Percentiles rank a stretch among this genome's conserved stretches.
Conservation (phyloP, 2,113 vertebrate genomes). For the Mesocricetus auratus region DNA sequence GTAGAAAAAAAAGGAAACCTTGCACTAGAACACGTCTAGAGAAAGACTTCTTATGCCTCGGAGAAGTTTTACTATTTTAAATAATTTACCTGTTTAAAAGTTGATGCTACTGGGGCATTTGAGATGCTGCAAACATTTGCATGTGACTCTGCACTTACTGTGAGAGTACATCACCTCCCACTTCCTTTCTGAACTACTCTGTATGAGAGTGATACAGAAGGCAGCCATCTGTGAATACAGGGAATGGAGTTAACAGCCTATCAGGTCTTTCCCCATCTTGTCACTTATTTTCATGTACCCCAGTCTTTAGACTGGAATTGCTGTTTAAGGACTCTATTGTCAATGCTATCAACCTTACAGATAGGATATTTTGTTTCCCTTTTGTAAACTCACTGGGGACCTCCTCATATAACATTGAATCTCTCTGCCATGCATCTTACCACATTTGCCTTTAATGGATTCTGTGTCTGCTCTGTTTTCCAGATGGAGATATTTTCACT, state of each 20-base stretch:
- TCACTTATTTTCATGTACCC: not conserved
- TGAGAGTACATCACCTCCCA: not conserved
- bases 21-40: not conserved
- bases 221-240: not conserved
- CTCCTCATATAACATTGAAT: not conserved
- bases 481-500: conserved; percentile 94
- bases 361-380: not conserved
- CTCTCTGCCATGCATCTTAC: not conserved
- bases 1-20: not conserved
- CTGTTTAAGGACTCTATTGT: not conserved
- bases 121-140: not conserved
- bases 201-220: not conserved
- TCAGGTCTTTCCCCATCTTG: not conserved
- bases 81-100: not conserved
- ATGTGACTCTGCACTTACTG: not conserved
- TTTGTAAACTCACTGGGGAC: not conserved
- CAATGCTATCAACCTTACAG: not conserved
- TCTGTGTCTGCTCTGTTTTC: conserved; percentile 57
- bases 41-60: not conserved
- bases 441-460: not conserved
- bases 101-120: not conserved
- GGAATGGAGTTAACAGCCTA: not conserved
- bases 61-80: not conserved
- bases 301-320: not conserved
- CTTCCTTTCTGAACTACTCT: not conserved